Base-by-base conservation (phyloP, 1,140 invertebrate genomes). In the Anastrepha ludens region DNA sequence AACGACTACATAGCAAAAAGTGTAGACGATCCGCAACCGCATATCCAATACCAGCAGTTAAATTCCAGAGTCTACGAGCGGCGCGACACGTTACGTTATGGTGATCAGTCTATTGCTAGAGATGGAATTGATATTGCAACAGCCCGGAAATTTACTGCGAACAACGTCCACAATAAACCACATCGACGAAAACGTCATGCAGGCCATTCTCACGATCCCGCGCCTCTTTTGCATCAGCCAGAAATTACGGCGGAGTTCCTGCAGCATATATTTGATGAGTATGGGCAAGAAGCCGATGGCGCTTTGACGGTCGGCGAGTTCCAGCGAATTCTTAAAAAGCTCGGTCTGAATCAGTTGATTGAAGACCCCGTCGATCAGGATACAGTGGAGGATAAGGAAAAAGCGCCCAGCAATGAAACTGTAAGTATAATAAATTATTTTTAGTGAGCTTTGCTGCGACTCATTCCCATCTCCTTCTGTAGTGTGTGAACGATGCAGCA, bases 281-380 rank as follows among this genome's bases (percentile, higher is more conserved):
- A 94, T 88, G 94, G 94, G 39, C 95, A 95, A 59, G 39, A 50
- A 88, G 94, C 94, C 6, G 94, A 95, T 74, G 94, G 94, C 6
- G 93, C 93, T 90, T 95, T 97, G 94, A 95, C 95, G 88, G 90
- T 96, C 88, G 94, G 94, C 0, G 96, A 95, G 47, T 96, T 97
- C 89, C 95, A 96, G 89, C 94, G 93, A 65, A 94, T 97, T 91
- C 91, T 97, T 2, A 93, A 94, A 87, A 95, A 94, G 44, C 90
- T 97, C 87, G 94, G 95, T 86, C 93, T 97, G 11, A 90, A 94
- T 85, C 95, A 94, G 87, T 91, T 96, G 87, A 90, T 94, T 67
- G 93, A 92, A 62, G 92, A 74, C 74, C 90, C 89, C 58, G 92
- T 88, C 65, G 89, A 90, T 2, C 74, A 50, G 15, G 9, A 81